Base-by-base conservation (phyloP, 2,113 vertebrate species). In the Neotoma lepida region DNA sequence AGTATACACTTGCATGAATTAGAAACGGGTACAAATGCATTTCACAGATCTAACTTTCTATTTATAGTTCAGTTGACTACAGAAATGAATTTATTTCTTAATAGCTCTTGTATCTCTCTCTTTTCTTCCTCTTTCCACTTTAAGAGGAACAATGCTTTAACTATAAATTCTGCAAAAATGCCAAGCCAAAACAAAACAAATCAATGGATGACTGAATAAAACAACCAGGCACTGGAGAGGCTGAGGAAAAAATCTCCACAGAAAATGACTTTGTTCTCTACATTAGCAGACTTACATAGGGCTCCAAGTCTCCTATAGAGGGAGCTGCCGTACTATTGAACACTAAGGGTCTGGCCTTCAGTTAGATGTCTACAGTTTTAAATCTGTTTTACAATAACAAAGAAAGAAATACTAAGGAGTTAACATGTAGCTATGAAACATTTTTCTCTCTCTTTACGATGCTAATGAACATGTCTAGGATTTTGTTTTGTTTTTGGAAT, bases 341-440 rank as follows among this genome's bases (percentile, higher is more conserved):
- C 39, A 54, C 22, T 71, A 44, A 93, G 94, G 78, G 49, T 33
- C 54, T 20, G 18, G 51, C 30, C 73, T 95, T 80, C 30, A 82
- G 33, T 91, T 71, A 81, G n/a, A 88, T 63, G 51, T 26, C 77
- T 74, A 88, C 14, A 88, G 88, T 95, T 94, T 92, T 86, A 96
- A 96, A 54, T 56, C 73, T 70, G 39, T 58, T 94, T 96, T 95
- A 92, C 80, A 93, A 91, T 86, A 96, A 93, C 63, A 92, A 73
- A 94, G 95, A 58, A 97, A 96, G 61, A 96, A 96, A 96, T 84
- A 92, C 41, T 71, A 94, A 96, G 33, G 70, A 41, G 58, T 94
- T 96, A 96, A 95, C 82, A 89, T 96, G 90, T 92, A 96, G 92
- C 94, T 95, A 54, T 78, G 58, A 86, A 91, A 89, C 54, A 68